phyloP scores from a whole-genome alignment of 2,888 invertebrate genomes.

The Rotaria socialis region DNA sequence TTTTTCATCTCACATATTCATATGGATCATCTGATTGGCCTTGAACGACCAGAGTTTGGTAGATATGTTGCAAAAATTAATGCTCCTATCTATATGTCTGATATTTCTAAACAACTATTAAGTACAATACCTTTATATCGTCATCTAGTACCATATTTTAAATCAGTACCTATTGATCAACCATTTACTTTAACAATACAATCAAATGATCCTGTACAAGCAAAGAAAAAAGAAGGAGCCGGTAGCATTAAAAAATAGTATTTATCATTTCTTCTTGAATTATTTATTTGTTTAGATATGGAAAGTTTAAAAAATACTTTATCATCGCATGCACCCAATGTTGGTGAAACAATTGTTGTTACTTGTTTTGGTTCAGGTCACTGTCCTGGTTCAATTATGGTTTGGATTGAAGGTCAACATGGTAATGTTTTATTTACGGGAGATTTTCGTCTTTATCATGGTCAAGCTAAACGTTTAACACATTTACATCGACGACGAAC shows the following conservation, averaged over 20 bases:
- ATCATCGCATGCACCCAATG: neutral
- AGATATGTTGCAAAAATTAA: slow-evolving; percentile 4
- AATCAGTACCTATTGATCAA: slow-evolving; percentile 32
- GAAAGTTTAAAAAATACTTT: slow-evolving; percentile 6
- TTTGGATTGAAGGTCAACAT: slow-evolving; percentile 67
- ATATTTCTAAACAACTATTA: slow-evolving; percentile 1
- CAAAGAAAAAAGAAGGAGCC: slow-evolving; percentile 3
- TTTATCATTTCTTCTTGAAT: neutral
- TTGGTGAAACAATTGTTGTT: slow-evolving; percentile 11
- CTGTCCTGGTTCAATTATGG: slow-evolving; percentile 72
- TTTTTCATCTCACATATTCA: slow-evolving; percentile 35
- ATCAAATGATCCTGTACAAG: slow-evolving; percentile 18
- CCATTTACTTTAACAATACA: slow-evolving; percentile 3
- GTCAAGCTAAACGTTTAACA: slow-evolving; percentile 65
- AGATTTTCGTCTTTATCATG: slow-evolving; percentile 69
- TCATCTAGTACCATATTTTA: slow-evolving; percentile 4
- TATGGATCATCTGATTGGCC: slow-evolving; percentile 28
- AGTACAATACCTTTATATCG: neutral
- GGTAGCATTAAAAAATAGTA: neutral
- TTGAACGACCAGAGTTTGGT: slow-evolving; percentile 32
- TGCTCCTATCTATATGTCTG: neutral
- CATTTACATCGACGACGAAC: slow-evolving; percentile 61
- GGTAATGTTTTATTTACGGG: slow-evolving; percentile 72
- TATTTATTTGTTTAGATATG: neutral
- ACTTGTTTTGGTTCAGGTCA: slow-evolving; percentile 33